These are phyloP conservation scores for Anagyrus pseudococci DNA, from an alignment of 2,888 invertebrate genomes.

Conservation along the genomic window DNA sequence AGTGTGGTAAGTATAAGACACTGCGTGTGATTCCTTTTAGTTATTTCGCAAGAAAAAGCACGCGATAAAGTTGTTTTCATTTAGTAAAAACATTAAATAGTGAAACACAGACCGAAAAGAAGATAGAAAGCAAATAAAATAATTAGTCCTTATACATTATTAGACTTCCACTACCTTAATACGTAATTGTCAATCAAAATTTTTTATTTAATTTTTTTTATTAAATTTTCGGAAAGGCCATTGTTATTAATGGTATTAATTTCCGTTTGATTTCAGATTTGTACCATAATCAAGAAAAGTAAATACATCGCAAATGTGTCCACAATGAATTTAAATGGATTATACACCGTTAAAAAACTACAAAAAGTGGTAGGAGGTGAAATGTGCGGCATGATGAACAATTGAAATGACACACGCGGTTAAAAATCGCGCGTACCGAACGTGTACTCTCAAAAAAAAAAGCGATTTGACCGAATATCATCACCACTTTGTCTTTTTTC, in stretches of 20 bases:
- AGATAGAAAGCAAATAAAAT: slow-evolving; percentile 5
- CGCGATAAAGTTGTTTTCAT: no score
- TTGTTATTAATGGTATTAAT: slow-evolving; percentile 27
- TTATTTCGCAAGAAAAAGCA: no score
- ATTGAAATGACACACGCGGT: slow-evolving; percentile 48
- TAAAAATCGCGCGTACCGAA: slow-evolving; percentile 41
- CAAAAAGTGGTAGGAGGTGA: slow-evolving; percentile 53
- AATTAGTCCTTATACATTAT: no score
- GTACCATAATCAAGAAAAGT: slow-evolving; percentile 57
- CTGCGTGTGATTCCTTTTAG: no score
- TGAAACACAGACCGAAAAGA: background rate
- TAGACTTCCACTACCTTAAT: no score
- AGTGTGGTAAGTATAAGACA: no score
- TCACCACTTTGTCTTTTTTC: slow-evolving; percentile 55
- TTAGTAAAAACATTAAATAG: background rate
- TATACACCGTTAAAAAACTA: slow-evolving; percentile 50
- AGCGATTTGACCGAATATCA: slow-evolving; percentile 53
- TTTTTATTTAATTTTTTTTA: slow-evolving; percentile 13
- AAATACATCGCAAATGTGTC: slow-evolving; percentile 55
- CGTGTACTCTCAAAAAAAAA: slow-evolving; percentile 49
- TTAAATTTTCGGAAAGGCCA: background rate
- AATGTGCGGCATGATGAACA: slow-evolving; percentile 54
- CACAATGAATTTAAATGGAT: slow-evolving; percentile 52
- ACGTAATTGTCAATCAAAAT: no score
- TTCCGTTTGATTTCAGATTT: slow-evolving; percentile 54